These are phyloP conservation scores for Trinorchestia longiramus DNA, from an alignment of 1,140 invertebrate genomes.

Conservation along the genomic window DNA sequence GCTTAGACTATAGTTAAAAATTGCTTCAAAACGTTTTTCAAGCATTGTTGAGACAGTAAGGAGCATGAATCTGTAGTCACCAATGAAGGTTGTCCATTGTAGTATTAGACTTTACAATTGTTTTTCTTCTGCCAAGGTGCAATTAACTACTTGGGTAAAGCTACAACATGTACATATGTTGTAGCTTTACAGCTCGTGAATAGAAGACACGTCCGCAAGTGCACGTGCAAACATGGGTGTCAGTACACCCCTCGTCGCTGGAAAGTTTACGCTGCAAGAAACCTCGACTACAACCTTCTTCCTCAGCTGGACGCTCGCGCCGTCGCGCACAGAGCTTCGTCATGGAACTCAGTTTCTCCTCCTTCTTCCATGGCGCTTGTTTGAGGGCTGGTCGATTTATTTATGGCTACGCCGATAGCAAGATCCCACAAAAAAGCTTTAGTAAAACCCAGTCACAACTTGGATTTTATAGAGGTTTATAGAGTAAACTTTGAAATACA, in stretches of 20 bases:
- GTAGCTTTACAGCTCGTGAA: not conserved
- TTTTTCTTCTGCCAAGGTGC: not conserved
- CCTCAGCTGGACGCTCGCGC: slow-evolving; percentile 3
- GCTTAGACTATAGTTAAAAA: not conserved
- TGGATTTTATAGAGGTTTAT: not conserved
- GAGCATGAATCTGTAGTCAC: not conserved
- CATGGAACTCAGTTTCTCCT: not conserved
- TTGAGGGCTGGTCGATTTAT: not conserved
- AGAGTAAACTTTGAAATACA: not conserved
- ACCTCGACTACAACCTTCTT: not conserved
- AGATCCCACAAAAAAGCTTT: not conserved
- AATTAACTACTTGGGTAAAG: not conserved
- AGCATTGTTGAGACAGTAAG: not conserved
- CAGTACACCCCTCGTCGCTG: not conserved
- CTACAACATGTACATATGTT: not conserved
- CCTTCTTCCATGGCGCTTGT: not conserved
- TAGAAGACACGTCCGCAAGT: not conserved
- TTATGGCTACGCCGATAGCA: not conserved
- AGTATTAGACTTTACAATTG: not conserved
- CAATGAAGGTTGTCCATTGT: not conserved
- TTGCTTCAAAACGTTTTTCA: not conserved
- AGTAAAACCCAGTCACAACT: not conserved
- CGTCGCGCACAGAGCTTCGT: not conserved
- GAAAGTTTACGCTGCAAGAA: not conserved
- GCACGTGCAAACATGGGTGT: not conserved